phyloP scores from a whole-genome alignment of 2,113 vertebrate genomes.

The Brienomyrus brachyistius region DNA sequence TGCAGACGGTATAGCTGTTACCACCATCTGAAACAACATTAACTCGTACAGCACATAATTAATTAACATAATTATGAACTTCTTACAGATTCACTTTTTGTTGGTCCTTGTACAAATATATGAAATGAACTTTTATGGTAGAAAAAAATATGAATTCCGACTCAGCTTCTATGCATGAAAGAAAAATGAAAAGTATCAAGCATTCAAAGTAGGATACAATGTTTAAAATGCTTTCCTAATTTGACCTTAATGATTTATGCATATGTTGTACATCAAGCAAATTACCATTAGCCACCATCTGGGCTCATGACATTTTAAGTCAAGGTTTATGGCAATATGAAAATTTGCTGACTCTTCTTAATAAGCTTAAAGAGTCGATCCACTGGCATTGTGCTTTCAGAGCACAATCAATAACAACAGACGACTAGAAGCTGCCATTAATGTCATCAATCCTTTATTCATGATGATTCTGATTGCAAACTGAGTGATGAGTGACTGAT shows the following conservation, averaged over 20 bases:
- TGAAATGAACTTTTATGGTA: background rate
- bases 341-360: too few species aligned
- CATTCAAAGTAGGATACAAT: background rate
- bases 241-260: background rate
- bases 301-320: background rate
- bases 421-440: background rate
- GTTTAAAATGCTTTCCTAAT: constrained; percentile 1
- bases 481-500: background rate
- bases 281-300: constrained; percentile 5
- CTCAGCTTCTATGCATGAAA: background rate
- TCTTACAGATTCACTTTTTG: background rate
- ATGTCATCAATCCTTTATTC: background rate
- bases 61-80: background rate
- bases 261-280: background rate
- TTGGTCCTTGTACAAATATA: background rate
- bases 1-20: background rate
- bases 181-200: background rate
- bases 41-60: background rate
- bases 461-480: background rate
- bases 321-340: constrained; percentile 3
- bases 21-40: background rate
- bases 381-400: background rate
- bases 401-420: background rate
- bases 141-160: background rate
- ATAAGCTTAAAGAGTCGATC: background rate